Base-by-base conservation (phyloP, 2,888 invertebrate species). In the Melipona bicolor region DNA sequence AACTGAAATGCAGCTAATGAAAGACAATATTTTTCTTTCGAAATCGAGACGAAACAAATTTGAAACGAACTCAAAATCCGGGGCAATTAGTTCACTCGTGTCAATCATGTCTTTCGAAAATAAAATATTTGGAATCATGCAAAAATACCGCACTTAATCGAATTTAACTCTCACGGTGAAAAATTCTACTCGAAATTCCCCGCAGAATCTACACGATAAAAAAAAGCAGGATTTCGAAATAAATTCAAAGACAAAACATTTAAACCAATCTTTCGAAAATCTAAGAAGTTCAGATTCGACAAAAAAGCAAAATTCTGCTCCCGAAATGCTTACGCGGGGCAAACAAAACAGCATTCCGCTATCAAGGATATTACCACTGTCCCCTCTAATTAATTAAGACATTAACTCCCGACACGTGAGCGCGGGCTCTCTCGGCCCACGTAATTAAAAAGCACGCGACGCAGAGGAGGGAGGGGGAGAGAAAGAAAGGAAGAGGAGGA, bases 351-450 rank as follows among this genome's bases (percentile, higher is more conserved):
- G 49, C 50, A 17, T 36, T 73, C 50, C 4, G 21, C 32, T 73
- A 64, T 62, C 50, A 73, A 50, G 50, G 36, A 73, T 62, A 64
- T 73, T 73, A 27, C n/a, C 32, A 11, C 62, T 32, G 73, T 64
- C 62, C n/a, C 50, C 17, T 73, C 36, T 73, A 73, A 73, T 73
- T 73, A 73, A 73, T 73, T 73, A 73, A 73, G 73, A 73, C 64
- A 73, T 73, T 73, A 73, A 73, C 27, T 27, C 50, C 2, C 50
- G 21, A 52, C 73, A 62, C 59, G 49, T 50, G 62, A 73, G 32
- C 62, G 50, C 27, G 73, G 73, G n/a, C 52, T 52, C 62, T 50
- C 62, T 32, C 50, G 49, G 62, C 24, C 50, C n/a, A 24, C 36
- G 36, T 64, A 73, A 73, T 73, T 64, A 73, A 73, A 73, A 73